These are phyloP conservation scores for Bufo gargarizans DNA, from an alignment of 2,113 vertebrate species.

Conservation along the genomic window DNA sequence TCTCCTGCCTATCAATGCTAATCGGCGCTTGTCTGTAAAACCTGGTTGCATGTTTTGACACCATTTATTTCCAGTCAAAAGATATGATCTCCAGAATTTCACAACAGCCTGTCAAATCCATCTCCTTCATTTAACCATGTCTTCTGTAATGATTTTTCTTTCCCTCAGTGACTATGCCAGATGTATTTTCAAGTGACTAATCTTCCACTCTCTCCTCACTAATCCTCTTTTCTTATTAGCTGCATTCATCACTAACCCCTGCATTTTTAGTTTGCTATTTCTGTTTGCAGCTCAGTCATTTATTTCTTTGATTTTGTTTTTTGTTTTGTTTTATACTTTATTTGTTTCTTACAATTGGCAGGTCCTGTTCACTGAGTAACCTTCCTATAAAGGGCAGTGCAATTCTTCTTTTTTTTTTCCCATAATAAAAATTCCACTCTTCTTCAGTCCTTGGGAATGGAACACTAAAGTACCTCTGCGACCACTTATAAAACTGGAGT, in stretches of 20 bases:
- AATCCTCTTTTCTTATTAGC: conserved; percentile 55
- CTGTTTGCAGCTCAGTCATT: conserved; percentile 45
- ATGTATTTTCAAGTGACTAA: conserved; percentile 48
- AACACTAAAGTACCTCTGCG: background rate
- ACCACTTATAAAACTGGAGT: background rate
- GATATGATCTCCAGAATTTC: background rate
- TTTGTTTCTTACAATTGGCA: conserved; percentile 31
- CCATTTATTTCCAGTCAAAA: conserved; percentile 23
- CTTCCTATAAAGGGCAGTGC: background rate
- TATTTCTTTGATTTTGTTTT: conserved; percentile 25
- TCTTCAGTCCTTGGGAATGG: background rate
- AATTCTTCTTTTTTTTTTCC: background rate
- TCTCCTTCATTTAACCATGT: conserved; percentile 34
- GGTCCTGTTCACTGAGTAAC: conserved; percentile 23
- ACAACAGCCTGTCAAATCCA: conserved; percentile 6
- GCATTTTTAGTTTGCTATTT: conserved; percentile 38
- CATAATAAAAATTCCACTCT: background rate
- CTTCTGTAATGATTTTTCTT: conserved; percentile 44
- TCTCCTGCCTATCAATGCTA: conserved; percentile 8
- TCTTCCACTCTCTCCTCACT: conserved; percentile 53
- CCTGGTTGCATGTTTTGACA: conserved; percentile 24
- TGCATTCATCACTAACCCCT: conserved; percentile 53
- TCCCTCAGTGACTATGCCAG: conserved; percentile 52
- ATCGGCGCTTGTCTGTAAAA: background rate
- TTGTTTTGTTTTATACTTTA: background rate